Evolutionary conservation across 2,888 invertebrate species (phyloP).

Genomic region (Xanthostigma xanthostigma): DNA sequence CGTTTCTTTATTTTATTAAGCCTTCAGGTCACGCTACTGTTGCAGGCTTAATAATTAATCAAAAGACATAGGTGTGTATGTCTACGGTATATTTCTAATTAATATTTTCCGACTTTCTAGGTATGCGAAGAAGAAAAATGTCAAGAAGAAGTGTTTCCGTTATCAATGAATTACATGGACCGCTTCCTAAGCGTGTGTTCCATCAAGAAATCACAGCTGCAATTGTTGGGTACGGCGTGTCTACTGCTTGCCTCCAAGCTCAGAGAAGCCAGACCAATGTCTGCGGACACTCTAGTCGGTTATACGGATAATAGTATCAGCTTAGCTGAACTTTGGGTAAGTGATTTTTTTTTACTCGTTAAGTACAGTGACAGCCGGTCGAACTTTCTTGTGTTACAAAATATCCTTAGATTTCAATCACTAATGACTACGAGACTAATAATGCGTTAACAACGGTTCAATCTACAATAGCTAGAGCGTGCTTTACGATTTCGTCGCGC

Average conservation of each 20-base stretch:
- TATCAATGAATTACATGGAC: slow-evolving; percentile 88
- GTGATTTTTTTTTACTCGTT: slow-evolving; percentile 37
- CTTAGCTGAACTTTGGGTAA: slow-evolving; percentile 74
- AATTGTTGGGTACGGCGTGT: slow-evolving; percentile 83
- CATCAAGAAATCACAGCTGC: slow-evolving; percentile 74
- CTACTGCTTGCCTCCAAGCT: slow-evolving; percentile 87
- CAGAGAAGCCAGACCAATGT: slow-evolving; percentile 69
- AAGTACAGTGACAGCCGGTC: not conserved
- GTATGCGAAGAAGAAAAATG: slow-evolving; percentile 88
- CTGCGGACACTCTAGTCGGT: slow-evolving; percentile 69
- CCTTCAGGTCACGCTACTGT: too few species aligned
- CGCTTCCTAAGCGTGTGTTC: slow-evolving; percentile 75
- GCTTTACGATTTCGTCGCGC: too few species aligned
- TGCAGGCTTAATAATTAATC: too few species aligned
- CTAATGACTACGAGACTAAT: too few species aligned
- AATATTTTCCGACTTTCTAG: slow-evolving; percentile 35
- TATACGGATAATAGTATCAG: slow-evolving; percentile 91
- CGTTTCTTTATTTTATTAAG: too few species aligned
- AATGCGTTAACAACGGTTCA: too few species aligned
- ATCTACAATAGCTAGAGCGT: too few species aligned
- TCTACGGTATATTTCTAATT: not conserved
- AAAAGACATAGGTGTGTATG: too few species aligned
- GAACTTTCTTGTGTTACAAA: too few species aligned
- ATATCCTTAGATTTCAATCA: too few species aligned
- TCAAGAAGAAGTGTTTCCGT: slow-evolving; percentile 84